Conservation (phyloP, 1,140 invertebrate genomes). For the Tetragnatha versicolor region DNA sequence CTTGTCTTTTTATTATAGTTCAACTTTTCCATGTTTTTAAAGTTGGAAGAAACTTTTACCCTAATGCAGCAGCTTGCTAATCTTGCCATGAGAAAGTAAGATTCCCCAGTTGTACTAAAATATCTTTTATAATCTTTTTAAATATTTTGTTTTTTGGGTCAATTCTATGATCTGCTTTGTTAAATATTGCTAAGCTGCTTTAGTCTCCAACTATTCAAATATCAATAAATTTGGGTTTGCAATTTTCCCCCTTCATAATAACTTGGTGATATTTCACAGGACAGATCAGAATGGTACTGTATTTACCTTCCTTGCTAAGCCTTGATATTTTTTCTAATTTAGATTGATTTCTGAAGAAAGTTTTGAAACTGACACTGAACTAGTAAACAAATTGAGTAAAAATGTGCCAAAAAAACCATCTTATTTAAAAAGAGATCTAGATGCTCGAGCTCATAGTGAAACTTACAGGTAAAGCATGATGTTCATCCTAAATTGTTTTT, state of each 20-base stretch:
- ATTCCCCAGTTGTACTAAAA: too few relatives aligned
- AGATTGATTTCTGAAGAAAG: slow-evolving; percentile 58
- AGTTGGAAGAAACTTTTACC: slow-evolving; percentile 86
- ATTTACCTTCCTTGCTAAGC: too few relatives aligned
- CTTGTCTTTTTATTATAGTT: slow-evolving; percentile 67
- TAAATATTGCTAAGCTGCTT: too few relatives aligned
- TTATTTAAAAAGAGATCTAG: slow-evolving; percentile 91
- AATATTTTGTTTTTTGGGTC: too few relatives aligned
- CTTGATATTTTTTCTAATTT: slow-evolving; percentile 21
- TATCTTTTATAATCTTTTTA: too few relatives aligned
- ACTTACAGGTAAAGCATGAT: slow-evolving; percentile 67
- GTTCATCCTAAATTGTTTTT: too few relatives aligned
- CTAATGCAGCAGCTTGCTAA: slow-evolving; percentile 95
- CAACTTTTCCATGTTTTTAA: slow-evolving; percentile 89
- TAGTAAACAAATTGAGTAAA: slow-evolving; percentile 68
- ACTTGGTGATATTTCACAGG: too few relatives aligned
- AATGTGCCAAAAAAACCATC: slow-evolving; percentile 86
- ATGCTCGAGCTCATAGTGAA: slow-evolving; percentile 90
- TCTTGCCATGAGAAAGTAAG: slow-evolving; percentile 94
- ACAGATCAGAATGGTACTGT: too few relatives aligned
- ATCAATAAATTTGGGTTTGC: too few relatives aligned
- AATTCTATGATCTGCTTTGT: too few relatives aligned
- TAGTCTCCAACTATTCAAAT: too few relatives aligned
- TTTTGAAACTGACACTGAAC: slow-evolving; percentile 56
- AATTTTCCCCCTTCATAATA: too few relatives aligned